Percentiles rank a stretch among this genome's conserved stretches.
Conservation (phyloP, 2,888 invertebrate species). For the Hesperia comma region DNA sequence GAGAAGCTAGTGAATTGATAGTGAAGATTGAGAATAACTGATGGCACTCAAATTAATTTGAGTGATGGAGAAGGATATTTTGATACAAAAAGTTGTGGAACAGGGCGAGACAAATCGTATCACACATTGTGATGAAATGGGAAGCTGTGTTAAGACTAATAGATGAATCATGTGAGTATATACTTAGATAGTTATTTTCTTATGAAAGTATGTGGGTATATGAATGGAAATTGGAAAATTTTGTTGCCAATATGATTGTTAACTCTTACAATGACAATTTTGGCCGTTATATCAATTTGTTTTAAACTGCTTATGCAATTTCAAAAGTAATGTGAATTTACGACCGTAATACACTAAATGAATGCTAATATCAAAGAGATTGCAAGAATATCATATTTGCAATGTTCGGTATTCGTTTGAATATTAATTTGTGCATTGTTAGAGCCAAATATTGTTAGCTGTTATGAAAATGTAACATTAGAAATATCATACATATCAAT, state of each 20-base stretch:
- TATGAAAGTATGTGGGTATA: slow-evolving; percentile 28
- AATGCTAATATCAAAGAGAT: too few relatives aligned
- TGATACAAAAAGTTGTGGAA: background rate
- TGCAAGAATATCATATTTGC: background rate
- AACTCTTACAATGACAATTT: background rate
- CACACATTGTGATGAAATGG: slow-evolving; percentile 3
- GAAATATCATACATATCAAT: slow-evolving; percentile 4
- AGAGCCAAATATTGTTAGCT: background rate
- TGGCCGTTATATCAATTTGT: background rate
- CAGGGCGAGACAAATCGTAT: background rate
- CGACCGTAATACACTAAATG: too few relatives aligned
- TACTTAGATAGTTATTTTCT: slow-evolving; percentile 39
- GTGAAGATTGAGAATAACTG: background rate
- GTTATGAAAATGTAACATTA: background rate
- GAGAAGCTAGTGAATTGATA: slow-evolving; percentile 5
- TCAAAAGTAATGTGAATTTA: background rate
- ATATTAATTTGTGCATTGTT: background rate
- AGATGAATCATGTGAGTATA: slow-evolving; percentile 17
- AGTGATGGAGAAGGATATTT: background rate
- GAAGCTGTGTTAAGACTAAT: slow-evolving; percentile 20
- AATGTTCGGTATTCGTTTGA: background rate
- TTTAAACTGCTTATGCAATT: background rate
- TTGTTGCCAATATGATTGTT: slow-evolving; percentile 7
- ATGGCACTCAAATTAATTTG: background rate
- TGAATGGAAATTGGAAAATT: slow-evolving; percentile 7